These are phyloP conservation scores for Myotis myotis DNA, from an alignment of 2,797 vertebrate species.

Conservation along the genomic window DNA sequence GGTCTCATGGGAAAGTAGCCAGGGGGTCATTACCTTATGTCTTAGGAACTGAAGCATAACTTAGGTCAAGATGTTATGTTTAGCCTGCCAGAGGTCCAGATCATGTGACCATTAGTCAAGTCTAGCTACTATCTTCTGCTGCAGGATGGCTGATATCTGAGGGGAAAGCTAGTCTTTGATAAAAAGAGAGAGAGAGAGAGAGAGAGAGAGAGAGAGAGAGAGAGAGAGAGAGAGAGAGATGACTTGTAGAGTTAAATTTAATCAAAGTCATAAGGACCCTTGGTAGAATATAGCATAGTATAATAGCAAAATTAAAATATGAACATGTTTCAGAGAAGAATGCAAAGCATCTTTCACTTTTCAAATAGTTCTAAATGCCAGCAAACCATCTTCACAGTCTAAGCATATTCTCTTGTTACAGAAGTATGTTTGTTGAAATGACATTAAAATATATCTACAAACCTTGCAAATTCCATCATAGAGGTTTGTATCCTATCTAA, in stretches of 20 bases:
- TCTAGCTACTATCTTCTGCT: not conserved
- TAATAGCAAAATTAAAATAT: slow-evolving; percentile 28
- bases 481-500: not conserved
- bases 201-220: not conserved
- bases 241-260: not conserved
- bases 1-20: not conserved
- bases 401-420: not conserved
- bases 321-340: not conserved
- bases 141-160: not conserved
- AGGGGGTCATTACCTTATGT: not conserved
- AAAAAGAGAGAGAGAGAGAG: no score
- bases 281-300: not conserved
- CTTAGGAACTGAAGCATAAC: not conserved
- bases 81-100: not conserved
- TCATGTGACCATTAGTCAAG: not conserved
- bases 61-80: not conserved
- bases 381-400: not conserved
- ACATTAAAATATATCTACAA: not conserved
- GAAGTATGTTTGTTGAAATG: not conserved
- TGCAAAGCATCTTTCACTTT: not conserved
- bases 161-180: no score
- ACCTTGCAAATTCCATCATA: not conserved
- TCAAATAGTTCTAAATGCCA: not conserved
- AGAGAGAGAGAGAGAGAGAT: not conserved
- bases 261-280: not conserved